These are phyloP conservation scores for Nebria brevicollis DNA, from an alignment of 2,888 invertebrate genomes.

Conservation along the genomic window DNA sequence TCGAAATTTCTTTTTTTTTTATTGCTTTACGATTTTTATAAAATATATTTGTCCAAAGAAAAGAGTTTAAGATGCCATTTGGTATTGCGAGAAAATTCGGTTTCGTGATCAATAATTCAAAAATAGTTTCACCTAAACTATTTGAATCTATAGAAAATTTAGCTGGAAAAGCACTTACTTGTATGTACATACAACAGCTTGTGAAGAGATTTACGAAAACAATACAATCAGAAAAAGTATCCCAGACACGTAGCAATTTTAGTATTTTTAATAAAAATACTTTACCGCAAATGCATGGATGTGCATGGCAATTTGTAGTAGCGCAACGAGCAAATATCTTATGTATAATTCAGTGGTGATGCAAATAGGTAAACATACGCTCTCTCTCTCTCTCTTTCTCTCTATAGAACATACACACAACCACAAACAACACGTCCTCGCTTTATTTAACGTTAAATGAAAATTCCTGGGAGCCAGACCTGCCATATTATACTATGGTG, in stretches of 20 bases:
- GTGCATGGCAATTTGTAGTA: slow-evolving; percentile 16
- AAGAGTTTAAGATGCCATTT: background rate
- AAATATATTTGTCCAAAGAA: background rate
- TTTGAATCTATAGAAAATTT: background rate
- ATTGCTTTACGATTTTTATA: background rate
- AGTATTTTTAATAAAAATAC: slow-evolving; percentile 22
- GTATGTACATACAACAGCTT: background rate
- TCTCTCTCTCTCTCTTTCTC: slow-evolving; percentile 1
- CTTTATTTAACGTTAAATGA: slow-evolving; percentile 16
- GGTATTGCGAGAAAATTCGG: background rate
- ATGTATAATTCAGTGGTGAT: slow-evolving; percentile 19
- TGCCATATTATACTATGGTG: slow-evolving; percentile 10
- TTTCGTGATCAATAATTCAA: background rate
- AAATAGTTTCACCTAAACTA: no score
- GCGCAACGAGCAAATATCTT: slow-evolving; percentile 7
- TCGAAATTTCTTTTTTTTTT: background rate
- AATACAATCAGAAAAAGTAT: background rate
- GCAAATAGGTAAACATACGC: slow-evolving; percentile 2
- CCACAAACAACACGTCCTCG: slow-evolving; percentile 3
- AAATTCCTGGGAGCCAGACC: slow-evolving; percentile 19
- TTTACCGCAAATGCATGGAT: slow-evolving; percentile 6
- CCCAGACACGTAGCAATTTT: slow-evolving; percentile 14
- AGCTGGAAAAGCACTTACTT: background rate
- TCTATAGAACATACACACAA: background rate
- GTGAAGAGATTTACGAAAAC: background rate